Percentiles rank a stretch among this genome's conserved stretches.
These are phyloP conservation scores for Cosmorhoe ocellata DNA, from an alignment of 2,888 invertebrate species.

Conservation along the genomic window DNA sequence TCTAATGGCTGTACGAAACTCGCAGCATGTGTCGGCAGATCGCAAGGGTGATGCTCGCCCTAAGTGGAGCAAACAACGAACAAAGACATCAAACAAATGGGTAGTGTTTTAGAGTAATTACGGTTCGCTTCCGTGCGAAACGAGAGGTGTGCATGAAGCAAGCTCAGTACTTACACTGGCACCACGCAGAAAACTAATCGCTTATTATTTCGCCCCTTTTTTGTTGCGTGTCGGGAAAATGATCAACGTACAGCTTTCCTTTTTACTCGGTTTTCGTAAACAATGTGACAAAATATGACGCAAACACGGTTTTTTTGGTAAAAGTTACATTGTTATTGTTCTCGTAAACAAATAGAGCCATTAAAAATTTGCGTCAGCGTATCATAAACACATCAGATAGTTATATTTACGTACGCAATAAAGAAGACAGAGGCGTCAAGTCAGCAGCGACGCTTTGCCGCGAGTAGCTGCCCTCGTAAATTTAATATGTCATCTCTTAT, in stretches of 20 bases:
- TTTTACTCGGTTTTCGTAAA: conserved; percentile 53
- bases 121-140: conserved; percentile 77
- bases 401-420: conserved; percentile 75
- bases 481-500: conserved; percentile 81
- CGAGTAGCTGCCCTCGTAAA: conserved; percentile 76
- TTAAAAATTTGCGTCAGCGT: conserved; percentile 66
- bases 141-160: conserved; percentile 72
- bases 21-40: conserved; percentile 74
- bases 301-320: conserved; percentile 41
- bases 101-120: conserved; percentile 83
- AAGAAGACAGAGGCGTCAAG: conserved; percentile 75
- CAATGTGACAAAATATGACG: conserved; percentile 50
- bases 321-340: conserved; percentile 40
- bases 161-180: conserved; percentile 47
- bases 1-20: conserved; percentile 72
- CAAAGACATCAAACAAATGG: conserved; percentile 83
- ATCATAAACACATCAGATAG: conserved; percentile 73
- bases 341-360: conserved; percentile 52
- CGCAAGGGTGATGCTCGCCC: conserved; percentile 76
- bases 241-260: conserved; percentile 55
- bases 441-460: conserved; percentile 65
- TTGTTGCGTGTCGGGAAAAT: conserved; percentile 60
- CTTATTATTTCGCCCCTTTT: conserved; percentile 63
- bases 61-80: conserved; percentile 81
- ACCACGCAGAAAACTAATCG: conserved; percentile 61